Evolutionary conservation across 2,888 invertebrate genomes (phyloP), one percentile per base, ranked within the genome.

Genomic region (Lochmaea capreae): DNA sequence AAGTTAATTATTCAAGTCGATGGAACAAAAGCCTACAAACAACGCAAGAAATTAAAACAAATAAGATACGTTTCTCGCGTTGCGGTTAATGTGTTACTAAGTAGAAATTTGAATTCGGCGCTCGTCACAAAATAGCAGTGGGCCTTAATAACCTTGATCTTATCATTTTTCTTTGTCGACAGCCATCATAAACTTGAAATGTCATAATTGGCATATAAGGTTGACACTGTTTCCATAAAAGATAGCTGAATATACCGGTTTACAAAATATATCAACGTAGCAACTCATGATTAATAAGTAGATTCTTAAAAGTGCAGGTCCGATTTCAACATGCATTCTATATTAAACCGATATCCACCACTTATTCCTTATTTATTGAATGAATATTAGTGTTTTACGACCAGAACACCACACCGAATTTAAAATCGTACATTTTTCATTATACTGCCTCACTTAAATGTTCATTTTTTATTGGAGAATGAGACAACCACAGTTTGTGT

Each of bases 1-100:
- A 85, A 85, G 85, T 85, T 86, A 86, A 86, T 87, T 86, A 85
- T 85, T 85, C 84, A 84, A 80, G 78, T 77, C 83, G 79, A 83
- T 78, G 80, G 79, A 82, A 82, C 83, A 83, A 86, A 85, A 84
- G 81, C 80, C 81, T 79, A 81, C 78, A 79, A 79, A 39, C 33
- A 78, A 80, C 82, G 82, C 82, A 83, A 84, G 83, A 85, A 86
- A 86, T 86, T 85, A 84, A 85, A 85, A 85, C 84, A 85, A 85
- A 84, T 79, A 78, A 76, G 74, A 79, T 75, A 78, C 74, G 81
- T 81, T 81, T 80, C 80, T 80, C 82, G 81, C 80, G 79, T 79
- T 80, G 77, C 65, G 65, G 77, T 76, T 74, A 62, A 71, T 71
- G 71, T 71, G 71, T 52, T 39, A 71, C 65, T 71, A 71, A 71